Percentiles rank a stretch among this genome's conserved stretches.
Evolutionary conservation across 2,113 vertebrate species (phyloP).

Genomic region (Falcunculus frontatus): DNA sequence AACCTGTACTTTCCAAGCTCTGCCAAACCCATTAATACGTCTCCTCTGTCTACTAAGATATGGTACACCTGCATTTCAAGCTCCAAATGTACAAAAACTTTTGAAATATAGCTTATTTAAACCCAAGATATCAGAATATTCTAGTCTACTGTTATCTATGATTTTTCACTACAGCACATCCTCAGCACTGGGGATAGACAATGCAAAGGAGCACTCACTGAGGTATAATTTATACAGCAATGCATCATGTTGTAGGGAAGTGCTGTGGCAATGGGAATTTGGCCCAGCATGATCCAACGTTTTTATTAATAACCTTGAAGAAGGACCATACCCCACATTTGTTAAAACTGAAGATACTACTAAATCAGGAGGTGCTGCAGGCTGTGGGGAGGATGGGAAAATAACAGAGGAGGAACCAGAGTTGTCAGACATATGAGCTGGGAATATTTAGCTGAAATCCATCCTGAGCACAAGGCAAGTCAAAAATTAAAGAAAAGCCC

Average conservation of each 20-base stretch:
- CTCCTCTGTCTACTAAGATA: neutral
- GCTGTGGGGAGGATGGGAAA: neutral
- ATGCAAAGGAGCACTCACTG: neutral
- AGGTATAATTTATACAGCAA: neutral
- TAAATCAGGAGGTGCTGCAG: neutral
- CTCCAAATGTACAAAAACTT: neutral
- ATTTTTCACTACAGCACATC: neutral
- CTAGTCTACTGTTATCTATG: neutral
- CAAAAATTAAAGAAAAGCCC: neutral
- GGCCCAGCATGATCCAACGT: neutral
- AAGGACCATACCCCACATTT: neutral
- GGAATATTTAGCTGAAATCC: neutral
- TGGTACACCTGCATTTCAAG: slow-evolving; percentile 9
- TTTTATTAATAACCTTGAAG: neutral
- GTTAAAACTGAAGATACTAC: neutral
- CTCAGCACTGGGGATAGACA: neutral
- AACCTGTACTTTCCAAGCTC: neutral
- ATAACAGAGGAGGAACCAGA: neutral
- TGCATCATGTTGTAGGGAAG: neutral
- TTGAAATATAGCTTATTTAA: neutral
- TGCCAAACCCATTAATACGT: neutral
- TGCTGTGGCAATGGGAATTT: neutral
- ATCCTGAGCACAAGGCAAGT: neutral
- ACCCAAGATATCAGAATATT: neutral
- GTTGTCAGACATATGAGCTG: neutral